Evolutionary conservation across 2,888 invertebrate species (phyloP).

Genomic region (Chromoteleia sp.): DNA sequence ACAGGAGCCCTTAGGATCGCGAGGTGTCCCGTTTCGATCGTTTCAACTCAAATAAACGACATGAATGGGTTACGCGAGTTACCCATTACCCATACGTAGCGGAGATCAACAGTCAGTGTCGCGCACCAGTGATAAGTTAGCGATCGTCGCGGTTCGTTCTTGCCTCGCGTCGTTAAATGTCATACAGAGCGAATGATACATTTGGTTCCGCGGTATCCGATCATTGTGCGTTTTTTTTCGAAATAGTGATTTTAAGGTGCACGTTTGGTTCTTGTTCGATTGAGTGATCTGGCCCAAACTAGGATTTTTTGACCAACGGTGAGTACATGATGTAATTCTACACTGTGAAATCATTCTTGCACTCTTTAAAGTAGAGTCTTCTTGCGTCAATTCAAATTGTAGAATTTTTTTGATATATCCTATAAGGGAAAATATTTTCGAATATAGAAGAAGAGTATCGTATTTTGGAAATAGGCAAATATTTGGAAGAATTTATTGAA

Average conservation of each 20-base stretch:
- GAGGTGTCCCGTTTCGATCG: slow-evolving; percentile 70
- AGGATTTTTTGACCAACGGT: slow-evolving; percentile 2
- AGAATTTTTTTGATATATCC: too few relatives aligned
- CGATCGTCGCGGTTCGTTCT: background rate
- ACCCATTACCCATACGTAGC: too few relatives aligned
- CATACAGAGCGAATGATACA: slow-evolving; percentile 25
- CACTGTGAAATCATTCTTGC: too few relatives aligned
- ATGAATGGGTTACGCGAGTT: slow-evolving; percentile 48
- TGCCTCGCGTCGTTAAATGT: slow-evolving; percentile 11
- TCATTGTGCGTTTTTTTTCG: slow-evolving; percentile 24
- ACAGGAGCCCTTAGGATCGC: slow-evolving; percentile 77
- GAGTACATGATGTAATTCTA: background rate
- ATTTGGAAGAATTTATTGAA: too few relatives aligned
- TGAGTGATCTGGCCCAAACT: background rate
- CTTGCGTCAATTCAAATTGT: too few relatives aligned
- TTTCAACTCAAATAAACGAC: slow-evolving; percentile 10
- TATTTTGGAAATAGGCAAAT: too few relatives aligned
- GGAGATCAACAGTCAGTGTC: slow-evolving; percentile 28
- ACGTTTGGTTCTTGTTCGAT: slow-evolving; percentile 30
- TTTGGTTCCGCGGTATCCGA: slow-evolving; percentile 10
- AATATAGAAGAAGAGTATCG: too few relatives aligned
- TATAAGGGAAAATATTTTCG: too few relatives aligned
- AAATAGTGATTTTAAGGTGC: slow-evolving; percentile 34
- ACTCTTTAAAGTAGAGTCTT: too few relatives aligned
- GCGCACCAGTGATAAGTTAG: slow-evolving; percentile 11